phyloP scores from a whole-genome alignment of 2,113 vertebrate species.

The Machaerirhynchus nigripectus region DNA sequence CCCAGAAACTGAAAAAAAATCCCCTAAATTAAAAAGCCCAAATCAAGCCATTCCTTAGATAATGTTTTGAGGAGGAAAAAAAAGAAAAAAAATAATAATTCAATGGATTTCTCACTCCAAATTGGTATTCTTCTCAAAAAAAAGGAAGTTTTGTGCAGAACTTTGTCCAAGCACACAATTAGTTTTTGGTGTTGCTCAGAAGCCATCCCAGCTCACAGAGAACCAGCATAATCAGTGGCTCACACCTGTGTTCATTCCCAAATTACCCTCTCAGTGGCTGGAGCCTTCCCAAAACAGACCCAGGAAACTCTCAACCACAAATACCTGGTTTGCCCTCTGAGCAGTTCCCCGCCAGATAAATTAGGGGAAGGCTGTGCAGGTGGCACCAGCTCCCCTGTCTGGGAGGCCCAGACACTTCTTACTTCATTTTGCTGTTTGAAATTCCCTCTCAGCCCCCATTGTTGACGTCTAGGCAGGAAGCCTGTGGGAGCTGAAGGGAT shows the following conservation, averaged over 20 bases:
- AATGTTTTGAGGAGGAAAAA: neutral
- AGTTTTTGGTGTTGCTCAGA: neutral
- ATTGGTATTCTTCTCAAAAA: neutral
- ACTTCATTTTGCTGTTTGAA: neutral
- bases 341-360: neutral
- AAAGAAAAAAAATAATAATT: fast-evolving
- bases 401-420: neutral
- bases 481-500: neutral
- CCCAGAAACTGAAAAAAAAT: neutral
- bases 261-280: neutral
- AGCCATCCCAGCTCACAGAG: neutral
- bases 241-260: neutral
- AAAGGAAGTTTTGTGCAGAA: neutral
- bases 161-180: neutral
- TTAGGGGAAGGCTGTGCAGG: neutral
- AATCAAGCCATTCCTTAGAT: neutral
- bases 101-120: neutral
- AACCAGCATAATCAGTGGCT: neutral
- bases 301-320: neutral
- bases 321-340: neutral
- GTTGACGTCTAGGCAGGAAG: neutral
- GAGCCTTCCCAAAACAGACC: neutral
- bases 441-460: constrained; percentile 23
- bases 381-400: neutral
- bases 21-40: neutral